A percentile compares a stretch with the other conserved stretches of the same genome.
phyloP scores from a whole-genome alignment of 2,888 invertebrate genomes.

The Ellobium chinense region DNA sequence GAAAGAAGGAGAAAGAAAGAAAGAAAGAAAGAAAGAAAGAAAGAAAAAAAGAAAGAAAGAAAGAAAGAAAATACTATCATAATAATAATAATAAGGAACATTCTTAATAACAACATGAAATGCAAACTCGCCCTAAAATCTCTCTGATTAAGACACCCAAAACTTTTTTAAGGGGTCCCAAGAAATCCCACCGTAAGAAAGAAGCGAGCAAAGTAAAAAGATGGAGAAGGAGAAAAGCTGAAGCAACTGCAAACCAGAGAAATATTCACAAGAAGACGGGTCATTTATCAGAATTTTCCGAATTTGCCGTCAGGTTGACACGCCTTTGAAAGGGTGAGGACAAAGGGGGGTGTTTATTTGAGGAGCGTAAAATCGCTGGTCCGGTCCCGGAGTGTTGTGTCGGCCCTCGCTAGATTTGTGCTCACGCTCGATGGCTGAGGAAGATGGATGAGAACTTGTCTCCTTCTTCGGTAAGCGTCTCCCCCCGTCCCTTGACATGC shows the following conservation, averaged over 20 bases:
- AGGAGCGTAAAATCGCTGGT: slow-evolving; percentile 26
- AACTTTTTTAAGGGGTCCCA: too few relatives aligned
- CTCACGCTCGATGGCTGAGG: slow-evolving; percentile 30
- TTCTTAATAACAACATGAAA: too few relatives aligned
- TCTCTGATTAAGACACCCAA: too few relatives aligned
- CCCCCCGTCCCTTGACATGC: too few relatives aligned
- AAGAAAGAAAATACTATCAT: too few relatives aligned
- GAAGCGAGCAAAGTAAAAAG: not conserved
- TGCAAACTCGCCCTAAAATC: too few relatives aligned
- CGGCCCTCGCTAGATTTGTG: slow-evolving; percentile 17
- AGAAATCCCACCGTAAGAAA: too few relatives aligned
- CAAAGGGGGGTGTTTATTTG: slow-evolving; percentile 40
- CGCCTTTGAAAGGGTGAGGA: slow-evolving; percentile 33
- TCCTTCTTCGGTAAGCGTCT: too few relatives aligned
- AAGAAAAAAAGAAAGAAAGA: not conserved
- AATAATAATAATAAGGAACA: too few relatives aligned
- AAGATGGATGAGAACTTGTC: slow-evolving; percentile 38
- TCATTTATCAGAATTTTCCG: slow-evolving; percentile 36
- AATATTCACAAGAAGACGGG: too few relatives aligned
- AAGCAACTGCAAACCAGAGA: not conserved
- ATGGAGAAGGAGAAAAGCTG: not conserved
- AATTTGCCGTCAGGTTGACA: slow-evolving; percentile 28
- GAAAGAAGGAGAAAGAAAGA: not conserved
- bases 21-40: not conserved
- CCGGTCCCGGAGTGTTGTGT: slow-evolving; percentile 19